Evolutionary conservation across 1,140 invertebrate species (phyloP).

Genomic region (Mamestra configurata): DNA sequence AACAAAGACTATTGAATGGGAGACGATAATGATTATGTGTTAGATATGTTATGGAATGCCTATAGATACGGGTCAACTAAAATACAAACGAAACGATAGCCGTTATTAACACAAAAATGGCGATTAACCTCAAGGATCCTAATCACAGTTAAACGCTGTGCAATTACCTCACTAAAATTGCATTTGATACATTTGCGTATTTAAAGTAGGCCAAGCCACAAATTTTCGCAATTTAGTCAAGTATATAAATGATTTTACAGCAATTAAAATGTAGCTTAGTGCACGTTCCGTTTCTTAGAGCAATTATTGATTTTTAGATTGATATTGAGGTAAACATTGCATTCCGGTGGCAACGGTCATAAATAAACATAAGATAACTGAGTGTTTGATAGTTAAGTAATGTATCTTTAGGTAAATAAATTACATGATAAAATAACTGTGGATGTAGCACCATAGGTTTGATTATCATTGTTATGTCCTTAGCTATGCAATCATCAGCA

Average conservation of each 20-base stretch:
- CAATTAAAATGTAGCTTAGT: neutral
- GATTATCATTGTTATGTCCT: neutral
- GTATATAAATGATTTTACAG: slow-evolving; percentile 8
- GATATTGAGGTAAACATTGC: slow-evolving; percentile 28
- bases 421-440: neutral
- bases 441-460: neutral
- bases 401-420: slow-evolving; percentile 15
- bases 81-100: neutral
- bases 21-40: neutral
- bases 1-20: neutral
- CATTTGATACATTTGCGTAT: slow-evolving; percentile 27
- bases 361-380: slow-evolving; percentile 27
- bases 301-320: slow-evolving; percentile 41
- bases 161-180: slow-evolving; percentile 19
- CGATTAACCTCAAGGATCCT: slow-evolving; percentile 26
- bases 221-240: slow-evolving; percentile 22
- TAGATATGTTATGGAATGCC: neutral
- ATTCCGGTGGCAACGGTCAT: slow-evolving; percentile 32
- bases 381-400: slow-evolving; percentile 1
- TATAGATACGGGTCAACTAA: neutral
- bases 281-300: neutral
- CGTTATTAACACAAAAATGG: neutral
- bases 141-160: neutral
- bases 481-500: neutral
- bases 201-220: slow-evolving; percentile 26